Conservation (phyloP, 2,113 vertebrate species). For the Clarias macrocephalus region DNA sequence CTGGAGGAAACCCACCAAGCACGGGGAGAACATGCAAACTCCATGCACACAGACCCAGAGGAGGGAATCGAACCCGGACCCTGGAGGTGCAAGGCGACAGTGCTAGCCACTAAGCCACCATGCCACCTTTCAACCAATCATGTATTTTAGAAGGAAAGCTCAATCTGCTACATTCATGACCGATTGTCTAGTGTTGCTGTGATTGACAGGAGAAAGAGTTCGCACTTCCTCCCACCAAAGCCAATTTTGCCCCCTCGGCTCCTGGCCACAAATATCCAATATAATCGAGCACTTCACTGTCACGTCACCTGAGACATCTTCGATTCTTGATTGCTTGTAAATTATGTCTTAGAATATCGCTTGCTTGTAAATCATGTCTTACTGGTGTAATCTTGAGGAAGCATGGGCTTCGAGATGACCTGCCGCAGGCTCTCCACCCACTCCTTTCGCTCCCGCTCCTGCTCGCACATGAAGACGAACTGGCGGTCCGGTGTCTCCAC, state of each 20-base stretch:
- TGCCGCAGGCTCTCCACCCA: conserved; percentile 81
- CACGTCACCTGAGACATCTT: background rate
- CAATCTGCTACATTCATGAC: background rate
- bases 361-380: conserved; percentile 51
- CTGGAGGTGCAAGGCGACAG: too few species aligned
- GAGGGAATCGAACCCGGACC: too few species aligned
- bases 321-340: background rate
- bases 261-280: background rate
- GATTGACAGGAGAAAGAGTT: background rate
- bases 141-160: background rate
- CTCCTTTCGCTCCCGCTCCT: conserved; percentile 80
- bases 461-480: conserved; percentile 87
- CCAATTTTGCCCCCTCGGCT: background rate
- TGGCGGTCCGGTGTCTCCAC: conserved; percentile 78
- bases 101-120: too few species aligned
- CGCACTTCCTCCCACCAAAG: background rate
- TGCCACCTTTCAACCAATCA: background rate
- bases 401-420: conserved; percentile 76
- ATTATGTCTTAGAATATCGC: background rate
- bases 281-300: background rate
- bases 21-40: too few species aligned
- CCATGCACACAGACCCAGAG: too few species aligned
- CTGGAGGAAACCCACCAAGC: too few species aligned
- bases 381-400: conserved; percentile 72
- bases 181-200: background rate